Evolutionary conservation across 2,888 invertebrate genomes (phyloP).

Genomic region (Tholera decimalis): DNA sequence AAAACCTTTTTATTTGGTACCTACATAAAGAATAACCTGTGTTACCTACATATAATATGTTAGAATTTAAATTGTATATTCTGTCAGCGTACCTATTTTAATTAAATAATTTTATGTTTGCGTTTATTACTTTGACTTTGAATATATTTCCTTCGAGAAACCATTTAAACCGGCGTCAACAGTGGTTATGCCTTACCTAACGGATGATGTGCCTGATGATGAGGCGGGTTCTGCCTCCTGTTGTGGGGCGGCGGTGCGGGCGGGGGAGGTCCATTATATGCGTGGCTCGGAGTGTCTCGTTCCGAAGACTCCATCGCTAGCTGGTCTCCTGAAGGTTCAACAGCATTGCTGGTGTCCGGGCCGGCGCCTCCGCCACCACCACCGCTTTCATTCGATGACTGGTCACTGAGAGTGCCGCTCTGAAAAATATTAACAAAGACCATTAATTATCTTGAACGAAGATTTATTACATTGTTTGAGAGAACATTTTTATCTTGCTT

Average conservation of each 20-base stretch:
- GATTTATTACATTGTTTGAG: constrained; percentile 9
- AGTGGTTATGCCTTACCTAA: constrained; percentile 75
- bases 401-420: constrained; percentile 85
- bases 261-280: constrained; percentile 89
- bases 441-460: constrained; percentile 22
- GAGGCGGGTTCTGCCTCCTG: constrained; percentile 93
- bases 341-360: constrained; percentile 90
- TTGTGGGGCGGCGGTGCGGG: constrained; percentile 93
- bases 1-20: background rate
- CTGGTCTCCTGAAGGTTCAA: constrained; percentile 93
- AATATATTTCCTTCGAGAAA: background rate
- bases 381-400: constrained; percentile 89
- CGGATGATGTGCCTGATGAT: constrained; percentile 92
- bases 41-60: too few relatives aligned
- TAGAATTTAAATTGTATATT: too few relatives aligned
- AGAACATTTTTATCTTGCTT: constrained; percentile 7
- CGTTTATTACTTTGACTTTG: background rate
- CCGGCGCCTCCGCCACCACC: constrained; percentile 90
- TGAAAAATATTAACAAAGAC: constrained; percentile 73
- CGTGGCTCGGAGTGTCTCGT: constrained; percentile 91
- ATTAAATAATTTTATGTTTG: background rate
- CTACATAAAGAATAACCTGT: too few relatives aligned
- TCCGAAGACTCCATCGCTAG: constrained; percentile 94
- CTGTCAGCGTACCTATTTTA: too few relatives aligned
- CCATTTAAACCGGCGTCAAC: background rate